A percentile compares a stretch with the other conserved stretches of the same genome.
Evolutionary conservation across 2,113 vertebrate genomes (phyloP).

Genomic region (Tautogolabrus adspersus): DNA sequence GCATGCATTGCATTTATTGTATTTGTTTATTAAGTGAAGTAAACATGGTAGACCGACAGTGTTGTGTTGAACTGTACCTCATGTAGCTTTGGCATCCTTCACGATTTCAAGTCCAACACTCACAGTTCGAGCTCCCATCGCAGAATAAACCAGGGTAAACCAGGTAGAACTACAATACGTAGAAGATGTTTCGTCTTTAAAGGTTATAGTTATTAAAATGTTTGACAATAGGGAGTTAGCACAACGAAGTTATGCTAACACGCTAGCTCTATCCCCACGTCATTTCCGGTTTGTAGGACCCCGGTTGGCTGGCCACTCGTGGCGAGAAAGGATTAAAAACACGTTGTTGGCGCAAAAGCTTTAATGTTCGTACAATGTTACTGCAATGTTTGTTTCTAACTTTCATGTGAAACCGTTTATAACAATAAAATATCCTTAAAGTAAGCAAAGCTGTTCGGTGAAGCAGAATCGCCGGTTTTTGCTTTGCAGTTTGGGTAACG

Average conservation of each 20-base stretch:
- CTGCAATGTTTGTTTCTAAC: neutral
- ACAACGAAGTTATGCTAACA: constrained; percentile 23
- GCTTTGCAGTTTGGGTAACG: constrained; percentile 46
- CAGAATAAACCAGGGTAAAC: neutral
- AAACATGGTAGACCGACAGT: neutral
- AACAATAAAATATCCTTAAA: no score
- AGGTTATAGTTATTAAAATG: neutral
- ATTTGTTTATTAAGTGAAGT: neutral
- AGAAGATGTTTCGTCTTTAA: no score
- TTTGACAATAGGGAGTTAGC: neutral
- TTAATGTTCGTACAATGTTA: no score
- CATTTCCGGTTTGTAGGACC: neutral
- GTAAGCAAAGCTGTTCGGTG: neutral
- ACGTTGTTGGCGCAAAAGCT: no score
- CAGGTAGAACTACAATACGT: no score
- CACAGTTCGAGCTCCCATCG: neutral
- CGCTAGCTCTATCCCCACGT: neutral
- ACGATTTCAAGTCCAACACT: no score
- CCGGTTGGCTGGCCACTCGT: neutral
- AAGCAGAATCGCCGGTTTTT: no score
- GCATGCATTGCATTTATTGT: neutral
- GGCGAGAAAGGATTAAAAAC: neutral
- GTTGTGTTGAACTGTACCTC: neutral
- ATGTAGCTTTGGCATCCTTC: neutral
- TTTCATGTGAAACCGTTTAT: neutral